Conservation (phyloP, 2,113 vertebrate species). For the Dasyornis broadbenti region DNA sequence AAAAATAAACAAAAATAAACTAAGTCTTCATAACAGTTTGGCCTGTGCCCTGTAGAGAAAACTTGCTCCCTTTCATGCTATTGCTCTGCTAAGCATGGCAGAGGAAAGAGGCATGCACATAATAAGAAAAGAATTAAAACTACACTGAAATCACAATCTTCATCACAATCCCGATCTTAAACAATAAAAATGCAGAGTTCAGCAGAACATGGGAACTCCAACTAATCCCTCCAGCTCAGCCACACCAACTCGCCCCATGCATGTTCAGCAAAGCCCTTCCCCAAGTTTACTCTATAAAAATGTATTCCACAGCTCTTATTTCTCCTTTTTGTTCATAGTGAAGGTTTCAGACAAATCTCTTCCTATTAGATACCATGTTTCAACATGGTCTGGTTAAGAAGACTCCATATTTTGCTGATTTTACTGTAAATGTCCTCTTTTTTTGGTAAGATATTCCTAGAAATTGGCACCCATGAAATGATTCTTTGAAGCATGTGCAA, state of each 20-base stretch:
- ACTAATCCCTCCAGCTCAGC: background rate
- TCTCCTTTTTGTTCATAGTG: background rate
- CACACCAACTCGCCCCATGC: background rate
- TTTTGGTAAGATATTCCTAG: background rate
- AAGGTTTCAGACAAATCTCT: background rate
- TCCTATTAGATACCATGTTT: background rate
- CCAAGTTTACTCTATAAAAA: background rate
- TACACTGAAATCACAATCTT: background rate
- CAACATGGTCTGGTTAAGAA: background rate
- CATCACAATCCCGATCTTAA: too few species aligned
- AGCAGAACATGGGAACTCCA: background rate
- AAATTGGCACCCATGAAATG: fast-evolving
- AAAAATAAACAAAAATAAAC: background rate
- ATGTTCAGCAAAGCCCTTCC: background rate
- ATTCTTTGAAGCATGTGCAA: background rate
- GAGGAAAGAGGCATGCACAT: background rate
- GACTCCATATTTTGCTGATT: background rate
- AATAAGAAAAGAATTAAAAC: background rate
- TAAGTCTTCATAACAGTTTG: background rate
- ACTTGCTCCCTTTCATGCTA: background rate
- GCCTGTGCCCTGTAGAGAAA: background rate
- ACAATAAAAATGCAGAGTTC: background rate
- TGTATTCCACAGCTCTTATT: background rate
- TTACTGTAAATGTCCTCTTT: background rate
- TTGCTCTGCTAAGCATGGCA: background rate